Evolutionary conservation across 2,797 vertebrate genomes (phyloP).

Genomic region (Balearica regulorum): DNA sequence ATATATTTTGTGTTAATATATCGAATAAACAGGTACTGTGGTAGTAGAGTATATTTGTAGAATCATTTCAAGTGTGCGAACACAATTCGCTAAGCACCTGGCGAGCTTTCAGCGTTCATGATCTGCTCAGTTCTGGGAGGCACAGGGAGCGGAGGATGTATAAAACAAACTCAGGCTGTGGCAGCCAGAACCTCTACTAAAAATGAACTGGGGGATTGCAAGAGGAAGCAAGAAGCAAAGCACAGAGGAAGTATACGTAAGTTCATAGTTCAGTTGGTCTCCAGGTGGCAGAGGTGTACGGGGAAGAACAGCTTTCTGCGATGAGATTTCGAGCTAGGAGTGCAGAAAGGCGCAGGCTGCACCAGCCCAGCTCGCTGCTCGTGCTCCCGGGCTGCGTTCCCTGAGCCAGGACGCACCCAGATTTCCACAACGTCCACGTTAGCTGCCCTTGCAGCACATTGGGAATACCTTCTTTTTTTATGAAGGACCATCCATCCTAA

Average conservation of each 20-base stretch:
- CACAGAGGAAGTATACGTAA: not conserved
- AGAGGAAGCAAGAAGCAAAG: not conserved
- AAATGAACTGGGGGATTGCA: not conserved
- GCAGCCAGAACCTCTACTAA: not conserved
- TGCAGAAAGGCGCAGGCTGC: not conserved
- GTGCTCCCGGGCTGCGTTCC: not conserved
- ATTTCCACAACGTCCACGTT: accelerated
- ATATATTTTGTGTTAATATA: not conserved
- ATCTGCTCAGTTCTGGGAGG: not conserved
- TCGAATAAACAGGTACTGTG: not conserved
- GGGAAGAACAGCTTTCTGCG: not conserved
- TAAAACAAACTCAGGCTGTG: not conserved
- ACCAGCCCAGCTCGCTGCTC: not conserved
- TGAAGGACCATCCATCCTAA: not conserved
- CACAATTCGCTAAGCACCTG: not conserved
- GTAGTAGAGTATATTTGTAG: not conserved
- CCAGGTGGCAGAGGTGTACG: not conserved
- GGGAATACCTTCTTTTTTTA: not conserved
- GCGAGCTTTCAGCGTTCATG: not conserved
- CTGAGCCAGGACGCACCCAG: no score
- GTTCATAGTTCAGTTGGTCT: not conserved
- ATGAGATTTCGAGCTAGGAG: not conserved
- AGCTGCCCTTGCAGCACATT: not conserved
- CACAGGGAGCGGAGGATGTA: not conserved
- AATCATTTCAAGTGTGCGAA: not conserved